Evolutionary conservation across 2,888 invertebrate species (phyloP).

Genomic region (Eugnorisma glareosa): DNA sequence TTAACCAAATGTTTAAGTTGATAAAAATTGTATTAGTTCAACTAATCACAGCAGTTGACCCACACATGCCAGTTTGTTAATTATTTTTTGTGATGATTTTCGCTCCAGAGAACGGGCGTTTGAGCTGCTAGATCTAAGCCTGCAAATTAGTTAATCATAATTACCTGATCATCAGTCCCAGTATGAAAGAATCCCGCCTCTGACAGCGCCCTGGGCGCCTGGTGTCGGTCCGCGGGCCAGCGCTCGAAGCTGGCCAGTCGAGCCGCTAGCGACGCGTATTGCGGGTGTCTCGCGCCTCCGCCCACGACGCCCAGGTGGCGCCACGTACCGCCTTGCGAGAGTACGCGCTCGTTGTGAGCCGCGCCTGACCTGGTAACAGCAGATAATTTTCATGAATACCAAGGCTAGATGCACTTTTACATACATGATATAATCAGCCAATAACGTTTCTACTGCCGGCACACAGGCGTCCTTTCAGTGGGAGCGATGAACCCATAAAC

Average conservation of each 20-base stretch:
- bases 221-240: slow-evolving; percentile 95
- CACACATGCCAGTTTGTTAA: background rate
- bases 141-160: background rate
- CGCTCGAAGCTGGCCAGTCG: slow-evolving; percentile 92
- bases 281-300: slow-evolving; percentile 90
- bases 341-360: slow-evolving; percentile 82
- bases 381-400: background rate
- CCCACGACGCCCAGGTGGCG: slow-evolving; percentile 84
- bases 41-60: background rate
- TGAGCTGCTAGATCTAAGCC: background rate
- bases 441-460: background rate
- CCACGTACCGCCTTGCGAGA: slow-evolving; percentile 81
- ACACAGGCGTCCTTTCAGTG: background rate
- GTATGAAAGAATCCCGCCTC: slow-evolving; percentile 97
- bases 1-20: background rate
- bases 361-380: slow-evolving; percentile 78
- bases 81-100: background rate
- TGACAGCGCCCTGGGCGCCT: slow-evolving; percentile 94
- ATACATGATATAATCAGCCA: background rate
- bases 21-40: background rate
- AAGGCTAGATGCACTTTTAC: background rate
- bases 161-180: slow-evolving; percentile 92
- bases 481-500: too few species aligned
- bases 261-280: slow-evolving; percentile 92
- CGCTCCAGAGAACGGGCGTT: background rate